A percentile compares a stretch with the other conserved stretches of the same genome.
Evolutionary conservation across 2,113 vertebrate genomes (phyloP).

Genomic region (Etia nguti): DNA sequence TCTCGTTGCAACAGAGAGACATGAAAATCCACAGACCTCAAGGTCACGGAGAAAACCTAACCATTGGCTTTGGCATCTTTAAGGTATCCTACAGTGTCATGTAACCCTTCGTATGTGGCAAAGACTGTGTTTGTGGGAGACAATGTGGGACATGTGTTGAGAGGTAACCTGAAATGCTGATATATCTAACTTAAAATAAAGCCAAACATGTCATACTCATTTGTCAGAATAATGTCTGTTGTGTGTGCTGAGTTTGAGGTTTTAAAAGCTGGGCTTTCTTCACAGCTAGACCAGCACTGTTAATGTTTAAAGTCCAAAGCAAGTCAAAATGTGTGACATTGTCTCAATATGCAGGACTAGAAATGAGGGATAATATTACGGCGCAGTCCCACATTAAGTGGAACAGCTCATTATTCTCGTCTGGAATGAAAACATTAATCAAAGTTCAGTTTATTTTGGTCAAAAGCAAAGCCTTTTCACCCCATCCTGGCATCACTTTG

Average conservation of each 20-base stretch:
- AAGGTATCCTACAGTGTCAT: conserved; percentile 69
- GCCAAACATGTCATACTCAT: not conserved
- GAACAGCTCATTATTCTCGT: not conserved
- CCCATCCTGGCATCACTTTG: not conserved
- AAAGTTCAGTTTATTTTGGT: not conserved
- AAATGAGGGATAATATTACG: not conserved
- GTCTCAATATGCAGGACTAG: not conserved
- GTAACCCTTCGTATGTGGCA: not conserved
- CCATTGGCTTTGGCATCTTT: conserved; percentile 83
- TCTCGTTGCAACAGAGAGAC: conserved; percentile 89
- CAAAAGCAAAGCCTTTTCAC: not conserved
- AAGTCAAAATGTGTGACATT: not conserved
- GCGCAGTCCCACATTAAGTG: not conserved
- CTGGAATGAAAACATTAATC: not conserved
- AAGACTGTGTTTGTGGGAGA: not conserved
- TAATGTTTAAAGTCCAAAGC: not conserved
- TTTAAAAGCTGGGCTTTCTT: not conserved
- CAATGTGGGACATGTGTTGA: not conserved
- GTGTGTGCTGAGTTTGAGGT: not conserved
- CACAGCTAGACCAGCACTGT: not conserved
- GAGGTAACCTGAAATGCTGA: too few relatives aligned
- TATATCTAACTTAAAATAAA: not conserved
- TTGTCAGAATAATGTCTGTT: not conserved
- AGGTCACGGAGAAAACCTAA: conserved; percentile 82
- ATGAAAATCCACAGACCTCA: conserved; percentile 75